Conservation (phyloP, 2,888 invertebrate species). For the Drosophila bunnanda region DNA sequence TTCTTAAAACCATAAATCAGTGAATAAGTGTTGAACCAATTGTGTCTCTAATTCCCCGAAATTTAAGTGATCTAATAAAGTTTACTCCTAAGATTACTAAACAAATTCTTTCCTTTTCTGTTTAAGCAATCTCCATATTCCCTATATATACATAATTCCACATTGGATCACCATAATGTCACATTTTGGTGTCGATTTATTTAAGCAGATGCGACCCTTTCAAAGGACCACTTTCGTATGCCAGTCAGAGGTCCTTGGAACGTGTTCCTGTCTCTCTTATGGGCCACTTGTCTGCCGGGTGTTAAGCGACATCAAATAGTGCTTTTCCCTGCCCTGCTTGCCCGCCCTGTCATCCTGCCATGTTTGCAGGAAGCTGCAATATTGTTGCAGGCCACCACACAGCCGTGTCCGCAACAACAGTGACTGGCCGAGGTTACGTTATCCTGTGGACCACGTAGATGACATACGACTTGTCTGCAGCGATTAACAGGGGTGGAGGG, state of each 20-base stretch:
- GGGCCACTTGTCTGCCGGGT: slow-evolving; percentile 38
- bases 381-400: slow-evolving; percentile 29
- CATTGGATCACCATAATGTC: slow-evolving; percentile 32
- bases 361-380: slow-evolving; percentile 16
- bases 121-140: neutral
- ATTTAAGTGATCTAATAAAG: neutral
- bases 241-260: slow-evolving; percentile 50
- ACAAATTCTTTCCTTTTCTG: neutral
- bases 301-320: slow-evolving; percentile 43
- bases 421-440: slow-evolving; percentile 42
- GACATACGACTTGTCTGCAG: slow-evolving; percentile 62
- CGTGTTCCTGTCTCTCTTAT: slow-evolving; percentile 31
- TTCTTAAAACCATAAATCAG: neutral
- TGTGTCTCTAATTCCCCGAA: neutral
- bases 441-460: slow-evolving; percentile 53
- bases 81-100: neutral
- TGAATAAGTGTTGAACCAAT: neutral
- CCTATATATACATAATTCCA: neutral
- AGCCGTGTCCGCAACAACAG: slow-evolving; percentile 30
- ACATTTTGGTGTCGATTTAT: slow-evolving; percentile 4
- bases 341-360: slow-evolving; percentile 21
- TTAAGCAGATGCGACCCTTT: slow-evolving; percentile 27
- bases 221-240: slow-evolving; percentile 46
- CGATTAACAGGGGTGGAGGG: slow-evolving; percentile 57
- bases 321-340: too few relatives aligned